phyloP scores from a whole-genome alignment of 30 jellyfish, hydroid and myxozoan genomes.

The Pseudorhiza aurosa region DNA sequence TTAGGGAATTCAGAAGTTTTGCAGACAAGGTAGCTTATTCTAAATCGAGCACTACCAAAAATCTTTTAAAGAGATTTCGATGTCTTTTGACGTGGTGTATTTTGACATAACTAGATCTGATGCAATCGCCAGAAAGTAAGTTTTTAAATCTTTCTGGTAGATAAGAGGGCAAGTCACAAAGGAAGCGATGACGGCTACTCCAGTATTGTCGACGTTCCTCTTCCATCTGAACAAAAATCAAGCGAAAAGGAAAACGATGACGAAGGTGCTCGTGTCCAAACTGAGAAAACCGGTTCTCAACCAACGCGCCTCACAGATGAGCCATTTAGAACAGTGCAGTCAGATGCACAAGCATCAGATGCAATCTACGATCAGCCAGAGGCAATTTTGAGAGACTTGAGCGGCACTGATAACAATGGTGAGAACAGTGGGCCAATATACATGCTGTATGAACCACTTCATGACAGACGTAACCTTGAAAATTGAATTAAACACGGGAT shows the following conservation, averaged over 20 bases:
- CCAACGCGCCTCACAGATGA: background rate
- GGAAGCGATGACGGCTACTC: conserved; percentile 25
- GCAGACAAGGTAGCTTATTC: too few species aligned
- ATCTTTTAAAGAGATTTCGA: background rate
- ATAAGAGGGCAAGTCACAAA: background rate
- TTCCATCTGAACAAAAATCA: conserved; percentile 3
- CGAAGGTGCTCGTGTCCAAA: background rate
- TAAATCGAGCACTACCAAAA: too few species aligned
- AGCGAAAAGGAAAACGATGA: background rate
- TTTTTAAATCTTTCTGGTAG: background rate
- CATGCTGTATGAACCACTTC: conserved; percentile 48
- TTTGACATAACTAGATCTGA: too few species aligned
- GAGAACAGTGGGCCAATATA: conserved; percentile 11
- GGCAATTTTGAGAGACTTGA: background rate
- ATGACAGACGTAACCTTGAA: too few species aligned
- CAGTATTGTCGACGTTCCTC: conserved; percentile 5
- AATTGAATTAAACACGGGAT: too few species aligned
- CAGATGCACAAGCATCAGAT: background rate
- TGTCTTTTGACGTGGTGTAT: background rate
- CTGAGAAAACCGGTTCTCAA: background rate
- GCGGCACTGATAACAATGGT: background rate
- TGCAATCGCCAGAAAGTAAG: background rate
- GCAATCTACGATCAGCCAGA: conserved; percentile 13
- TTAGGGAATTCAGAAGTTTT: too few species aligned
- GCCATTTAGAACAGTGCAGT: background rate